Evolutionary conservation across 2,113 vertebrate genomes (phyloP).

Genomic region (Myotis lucifugus): DNA sequence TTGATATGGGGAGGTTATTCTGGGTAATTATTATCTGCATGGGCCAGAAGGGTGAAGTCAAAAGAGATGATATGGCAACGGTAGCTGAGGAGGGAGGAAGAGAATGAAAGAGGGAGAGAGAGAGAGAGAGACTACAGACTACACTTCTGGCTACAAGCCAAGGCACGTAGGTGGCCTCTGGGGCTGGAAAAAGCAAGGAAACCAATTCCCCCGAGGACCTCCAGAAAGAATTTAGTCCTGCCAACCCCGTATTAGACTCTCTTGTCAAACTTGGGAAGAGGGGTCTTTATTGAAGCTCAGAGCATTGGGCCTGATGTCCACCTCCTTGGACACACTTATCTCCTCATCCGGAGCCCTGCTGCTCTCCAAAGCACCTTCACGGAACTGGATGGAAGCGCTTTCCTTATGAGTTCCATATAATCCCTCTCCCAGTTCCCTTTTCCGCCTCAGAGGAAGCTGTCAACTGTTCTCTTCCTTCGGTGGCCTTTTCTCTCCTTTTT

Average conservation of each 20-base stretch:
- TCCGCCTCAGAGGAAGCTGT: neutral
- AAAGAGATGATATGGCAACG: neutral
- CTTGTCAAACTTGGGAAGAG: neutral
- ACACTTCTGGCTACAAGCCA: neutral
- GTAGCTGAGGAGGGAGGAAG: neutral
- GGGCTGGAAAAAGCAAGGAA: neutral
- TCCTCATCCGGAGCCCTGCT: neutral
- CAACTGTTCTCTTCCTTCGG: neutral
- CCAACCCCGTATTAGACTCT: neutral
- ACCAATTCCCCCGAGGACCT: neutral
- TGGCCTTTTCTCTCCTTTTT: neutral
- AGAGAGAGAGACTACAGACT: neutral
- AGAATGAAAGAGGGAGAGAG: accelerated
- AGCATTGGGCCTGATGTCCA: no score
- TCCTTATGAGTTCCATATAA: no score
- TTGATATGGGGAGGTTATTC: neutral
- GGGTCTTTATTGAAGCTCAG: neutral
- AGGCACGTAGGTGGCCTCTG: neutral
- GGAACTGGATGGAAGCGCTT: neutral
- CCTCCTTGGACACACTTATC: neutral
- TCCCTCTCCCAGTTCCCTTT: neutral
- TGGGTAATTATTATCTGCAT: neutral
- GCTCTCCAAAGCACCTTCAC: neutral
- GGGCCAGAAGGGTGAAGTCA: neutral
- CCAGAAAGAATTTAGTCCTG: neutral